Evolutionary conservation across 2,797 vertebrate species (phyloP).

Genomic region (Merluccius polli): DNA sequence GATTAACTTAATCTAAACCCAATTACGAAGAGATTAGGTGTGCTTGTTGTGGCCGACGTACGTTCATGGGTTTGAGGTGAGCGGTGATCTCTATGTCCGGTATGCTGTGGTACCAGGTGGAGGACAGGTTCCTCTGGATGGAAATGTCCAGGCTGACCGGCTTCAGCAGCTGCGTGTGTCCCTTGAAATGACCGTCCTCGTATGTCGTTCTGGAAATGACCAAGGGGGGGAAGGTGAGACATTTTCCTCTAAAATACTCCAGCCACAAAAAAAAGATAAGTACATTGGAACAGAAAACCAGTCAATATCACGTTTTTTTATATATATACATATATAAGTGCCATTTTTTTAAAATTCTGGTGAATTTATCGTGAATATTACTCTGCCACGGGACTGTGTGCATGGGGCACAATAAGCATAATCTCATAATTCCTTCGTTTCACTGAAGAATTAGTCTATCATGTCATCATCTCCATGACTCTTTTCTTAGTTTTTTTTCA

Average conservation of each 20-base stretch:
- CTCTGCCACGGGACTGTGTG: no score
- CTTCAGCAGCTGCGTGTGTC: constrained; percentile 82
- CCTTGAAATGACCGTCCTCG: constrained; percentile 68
- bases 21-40: no score
- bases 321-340: no score
- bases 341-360: no score
- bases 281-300: background rate
- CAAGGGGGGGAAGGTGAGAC: constrained; percentile 8
- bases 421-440: no score
- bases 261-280: background rate
- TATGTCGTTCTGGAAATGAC: constrained; percentile 74
- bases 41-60: constrained; percentile 59
- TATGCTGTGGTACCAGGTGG: constrained; percentile 88
- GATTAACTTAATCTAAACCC: no score
- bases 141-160: constrained; percentile 88
- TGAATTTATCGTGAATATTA: no score
- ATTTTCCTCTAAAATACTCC: background rate
- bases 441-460: no score
- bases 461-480: no score
- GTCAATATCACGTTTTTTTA: no score
- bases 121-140: constrained; percentile 88
- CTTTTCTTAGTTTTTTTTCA: no score
- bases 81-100: constrained; percentile 91
- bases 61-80: constrained; percentile 90
- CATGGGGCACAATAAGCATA: no score